Evolutionary conservation across 2,113 vertebrate genomes (phyloP).

Genomic region (Anarhynchus alexandrinus): DNA sequence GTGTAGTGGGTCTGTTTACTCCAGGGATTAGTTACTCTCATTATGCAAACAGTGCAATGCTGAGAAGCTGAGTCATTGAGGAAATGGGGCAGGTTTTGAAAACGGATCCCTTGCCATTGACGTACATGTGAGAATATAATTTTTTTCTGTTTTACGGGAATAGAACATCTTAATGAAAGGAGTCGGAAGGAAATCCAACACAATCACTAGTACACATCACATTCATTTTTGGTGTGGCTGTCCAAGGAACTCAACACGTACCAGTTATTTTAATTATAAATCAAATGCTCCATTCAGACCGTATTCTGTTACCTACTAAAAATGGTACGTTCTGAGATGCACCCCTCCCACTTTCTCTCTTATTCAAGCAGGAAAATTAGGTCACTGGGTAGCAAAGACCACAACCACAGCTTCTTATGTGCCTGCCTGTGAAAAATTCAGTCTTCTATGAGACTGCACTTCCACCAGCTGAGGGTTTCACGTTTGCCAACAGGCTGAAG

Average conservation of each 20-base stretch:
- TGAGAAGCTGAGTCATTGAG: constrained; percentile 69
- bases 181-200: constrained; percentile 45
- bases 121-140: constrained; percentile 22
- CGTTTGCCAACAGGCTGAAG: background rate
- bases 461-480: background rate
- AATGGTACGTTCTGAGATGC: background rate
- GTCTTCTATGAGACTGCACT: background rate
- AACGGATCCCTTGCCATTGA: constrained; percentile 52
- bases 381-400: background rate
- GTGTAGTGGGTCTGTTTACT: constrained; percentile 1
- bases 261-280: background rate
- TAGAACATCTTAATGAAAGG: constrained; percentile 10
- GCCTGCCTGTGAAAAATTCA: background rate
- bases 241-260: background rate
- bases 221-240: background rate
- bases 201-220: background rate
- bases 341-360: background rate
- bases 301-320: background rate
- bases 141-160: constrained; percentile 46
- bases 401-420: background rate
- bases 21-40: constrained; percentile 49
- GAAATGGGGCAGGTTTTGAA: constrained; percentile 64
- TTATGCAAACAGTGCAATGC: constrained; percentile 35
- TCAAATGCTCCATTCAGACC: background rate
- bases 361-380: background rate